These are phyloP conservation scores for Glyphotaelius pellucidus DNA, from an alignment of 2,888 invertebrate genomes.

Conservation along the genomic window DNA sequence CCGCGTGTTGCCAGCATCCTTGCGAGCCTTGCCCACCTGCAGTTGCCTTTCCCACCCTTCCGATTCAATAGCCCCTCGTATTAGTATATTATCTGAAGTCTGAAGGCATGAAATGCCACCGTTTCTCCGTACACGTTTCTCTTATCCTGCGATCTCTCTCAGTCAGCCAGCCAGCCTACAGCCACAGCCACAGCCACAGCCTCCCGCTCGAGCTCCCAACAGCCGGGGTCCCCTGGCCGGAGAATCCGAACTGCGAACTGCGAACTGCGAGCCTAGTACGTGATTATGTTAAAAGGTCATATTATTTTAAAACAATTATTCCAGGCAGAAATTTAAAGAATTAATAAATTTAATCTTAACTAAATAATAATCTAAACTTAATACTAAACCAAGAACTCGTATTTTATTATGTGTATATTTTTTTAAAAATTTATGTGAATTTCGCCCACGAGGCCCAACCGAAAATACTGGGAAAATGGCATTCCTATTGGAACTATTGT, in stretches of 20 bases:
- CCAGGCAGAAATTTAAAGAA: too few species aligned
- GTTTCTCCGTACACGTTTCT: slow-evolving; percentile 12
- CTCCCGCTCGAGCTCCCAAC: too few species aligned
- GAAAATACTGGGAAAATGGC: too few species aligned
- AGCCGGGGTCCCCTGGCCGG: background rate
- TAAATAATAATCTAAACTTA: too few species aligned
- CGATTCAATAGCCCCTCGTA: slow-evolving; percentile 2
- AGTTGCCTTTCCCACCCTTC: background rate
- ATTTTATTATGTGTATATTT: too few species aligned
- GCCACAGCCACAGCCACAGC: too few species aligned
- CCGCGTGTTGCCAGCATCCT: background rate
- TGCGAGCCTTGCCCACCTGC: background rate
- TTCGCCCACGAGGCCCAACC: too few species aligned
- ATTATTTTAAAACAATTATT: background rate
- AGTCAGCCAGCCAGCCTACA: background rate
- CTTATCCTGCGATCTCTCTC: slow-evolving; percentile 17
- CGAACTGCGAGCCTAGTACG: background rate
- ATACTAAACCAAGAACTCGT: too few species aligned
- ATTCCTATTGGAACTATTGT: too few species aligned
- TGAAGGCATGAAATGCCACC: slow-evolving; percentile 30
- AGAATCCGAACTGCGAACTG: background rate
- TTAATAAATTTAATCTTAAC: too few species aligned
- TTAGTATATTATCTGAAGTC: slow-evolving; percentile 7
- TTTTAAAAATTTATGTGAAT: too few species aligned
- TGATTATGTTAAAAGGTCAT: background rate